phyloP scores from a whole-genome alignment of 2,797 vertebrate species.

The Labeo calbasu region DNA sequence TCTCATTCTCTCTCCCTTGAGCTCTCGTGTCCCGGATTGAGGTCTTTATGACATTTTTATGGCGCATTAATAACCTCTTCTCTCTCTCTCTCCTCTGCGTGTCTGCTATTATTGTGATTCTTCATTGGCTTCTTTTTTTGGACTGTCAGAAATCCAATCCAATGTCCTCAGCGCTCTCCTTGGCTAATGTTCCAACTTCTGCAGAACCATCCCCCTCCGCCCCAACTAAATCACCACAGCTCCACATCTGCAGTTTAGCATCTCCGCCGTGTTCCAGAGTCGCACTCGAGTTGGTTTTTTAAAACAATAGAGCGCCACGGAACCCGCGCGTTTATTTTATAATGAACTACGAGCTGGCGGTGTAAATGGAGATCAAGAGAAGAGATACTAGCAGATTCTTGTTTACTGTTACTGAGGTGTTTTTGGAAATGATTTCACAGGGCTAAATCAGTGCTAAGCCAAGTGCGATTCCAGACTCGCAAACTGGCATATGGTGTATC shows the following conservation, averaged over 20 bases:
- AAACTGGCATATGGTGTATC: constrained; percentile 42
- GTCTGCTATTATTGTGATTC: constrained; percentile 52
- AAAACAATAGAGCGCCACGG: constrained; percentile 6
- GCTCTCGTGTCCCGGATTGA: constrained; percentile 50
- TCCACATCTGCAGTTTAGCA: constrained; percentile 42
- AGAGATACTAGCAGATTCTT: constrained; percentile 32
- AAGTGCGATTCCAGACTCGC: constrained; percentile 48
- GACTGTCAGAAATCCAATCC: constrained; percentile 59
- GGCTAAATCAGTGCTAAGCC: constrained; percentile 50
- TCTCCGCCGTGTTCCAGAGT: constrained; percentile 13
- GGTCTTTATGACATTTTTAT: constrained; percentile 54
- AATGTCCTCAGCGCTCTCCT: constrained; percentile 57
- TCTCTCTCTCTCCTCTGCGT: constrained; percentile 49
- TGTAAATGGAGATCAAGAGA: constrained; percentile 29
- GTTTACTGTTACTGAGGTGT: constrained; percentile 52
- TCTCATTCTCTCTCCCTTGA: constrained; percentile 46
- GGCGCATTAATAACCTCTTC: constrained; percentile 56
- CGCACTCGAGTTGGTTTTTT: not conserved
- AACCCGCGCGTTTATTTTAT: constrained; percentile 28
- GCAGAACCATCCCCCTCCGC: constrained; percentile 22
- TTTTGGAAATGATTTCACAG: constrained; percentile 51
- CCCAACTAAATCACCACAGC: constrained; percentile 37
- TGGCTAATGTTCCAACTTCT: constrained; percentile 56
- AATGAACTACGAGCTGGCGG: constrained; percentile 9
- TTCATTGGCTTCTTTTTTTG: constrained; percentile 55